phyloP scores from a whole-genome alignment of 2,888 invertebrate species.

The Drosophila limbata region DNA sequence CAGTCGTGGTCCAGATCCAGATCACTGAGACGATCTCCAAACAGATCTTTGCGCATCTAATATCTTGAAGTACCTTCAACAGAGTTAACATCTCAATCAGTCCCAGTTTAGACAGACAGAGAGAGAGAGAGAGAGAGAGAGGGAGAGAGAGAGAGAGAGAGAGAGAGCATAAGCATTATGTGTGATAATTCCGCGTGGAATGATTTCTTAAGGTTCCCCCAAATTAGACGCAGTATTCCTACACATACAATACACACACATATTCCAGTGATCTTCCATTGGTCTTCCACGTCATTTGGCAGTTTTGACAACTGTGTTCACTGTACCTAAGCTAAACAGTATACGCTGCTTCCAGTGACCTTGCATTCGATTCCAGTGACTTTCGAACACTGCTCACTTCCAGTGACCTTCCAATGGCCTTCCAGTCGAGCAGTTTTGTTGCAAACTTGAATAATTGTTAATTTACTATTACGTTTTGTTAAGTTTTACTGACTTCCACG shows the following conservation, averaged over 20 bases:
- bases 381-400: neutral
- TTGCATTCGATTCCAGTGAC: neutral
- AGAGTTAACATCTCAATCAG: neutral
- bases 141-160: neutral
- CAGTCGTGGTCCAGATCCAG: constrained; percentile 87
- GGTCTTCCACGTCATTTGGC: constrained; percentile 3
- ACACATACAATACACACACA: neutral
- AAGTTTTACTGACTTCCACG: no score
- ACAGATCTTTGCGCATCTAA: constrained; percentile 39
- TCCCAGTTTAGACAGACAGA: neutral
- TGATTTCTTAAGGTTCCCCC: constrained; percentile 38
- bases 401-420: neutral
- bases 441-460: neutral
- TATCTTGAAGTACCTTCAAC: neutral
- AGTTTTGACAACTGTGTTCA: constrained; percentile 14
- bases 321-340: neutral
- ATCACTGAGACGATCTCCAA: constrained; percentile 7
- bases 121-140: no score
- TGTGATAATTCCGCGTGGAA: constrained; percentile 71
- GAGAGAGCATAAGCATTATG: constrained; percentile 47
- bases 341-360: constrained; percentile 3
- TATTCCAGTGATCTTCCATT: neutral
- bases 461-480: neutral
- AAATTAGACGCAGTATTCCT: constrained; percentile 43
- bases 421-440: neutral